A percentile compares a stretch with the other conserved stretches of the same genome.
phyloP scores from a whole-genome alignment of 2,888 invertebrate species.

The Drosophila imparisetae region DNA sequence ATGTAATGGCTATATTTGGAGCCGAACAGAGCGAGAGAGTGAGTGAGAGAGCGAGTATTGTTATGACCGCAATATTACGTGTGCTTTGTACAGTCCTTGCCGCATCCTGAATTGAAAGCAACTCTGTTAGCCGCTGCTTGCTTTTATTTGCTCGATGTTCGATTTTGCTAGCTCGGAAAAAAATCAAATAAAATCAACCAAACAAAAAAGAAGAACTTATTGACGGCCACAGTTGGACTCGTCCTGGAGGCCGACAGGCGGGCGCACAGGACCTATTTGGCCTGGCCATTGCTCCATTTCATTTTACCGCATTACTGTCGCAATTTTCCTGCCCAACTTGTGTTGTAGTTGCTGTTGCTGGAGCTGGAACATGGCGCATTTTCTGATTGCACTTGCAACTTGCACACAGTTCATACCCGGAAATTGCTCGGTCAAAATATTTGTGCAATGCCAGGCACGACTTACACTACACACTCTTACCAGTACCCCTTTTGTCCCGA shows the following conservation, averaged over 20 bases:
- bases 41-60: slow-evolving; percentile 3
- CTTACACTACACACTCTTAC: slow-evolving; percentile 7
- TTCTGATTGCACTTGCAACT: slow-evolving; percentile 68
- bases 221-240: slow-evolving; percentile 28
- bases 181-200: background rate
- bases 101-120: slow-evolving; percentile 43
- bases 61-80: slow-evolving; percentile 72
- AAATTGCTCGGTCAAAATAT: slow-evolving; percentile 71
- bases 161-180: slow-evolving; percentile 40
- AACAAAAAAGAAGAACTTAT: slow-evolving; percentile 30
- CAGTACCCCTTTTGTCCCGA: background rate
- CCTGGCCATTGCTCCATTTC: slow-evolving; percentile 51
- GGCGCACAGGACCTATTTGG: slow-evolving; percentile 15
- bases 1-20: slow-evolving; percentile 68
- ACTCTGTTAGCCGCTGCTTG: slow-evolving; percentile 48
- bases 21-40: slow-evolving; percentile 3
- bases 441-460: slow-evolving; percentile 48
- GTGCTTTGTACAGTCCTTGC: slow-evolving; percentile 52
- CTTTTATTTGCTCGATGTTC: slow-evolving; percentile 54
- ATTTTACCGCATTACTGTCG: slow-evolving; percentile 68
- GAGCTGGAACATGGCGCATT: slow-evolving; percentile 43
- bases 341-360: slow-evolving; percentile 24
- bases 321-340: slow-evolving; percentile 45
- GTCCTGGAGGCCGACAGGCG: slow-evolving; percentile 4
- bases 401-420: slow-evolving; percentile 60